Evolutionary conservation across 2,888 invertebrate species (phyloP), one percentile per base, ranked within the genome.

Genomic region (Cephus sareptanus): DNA sequence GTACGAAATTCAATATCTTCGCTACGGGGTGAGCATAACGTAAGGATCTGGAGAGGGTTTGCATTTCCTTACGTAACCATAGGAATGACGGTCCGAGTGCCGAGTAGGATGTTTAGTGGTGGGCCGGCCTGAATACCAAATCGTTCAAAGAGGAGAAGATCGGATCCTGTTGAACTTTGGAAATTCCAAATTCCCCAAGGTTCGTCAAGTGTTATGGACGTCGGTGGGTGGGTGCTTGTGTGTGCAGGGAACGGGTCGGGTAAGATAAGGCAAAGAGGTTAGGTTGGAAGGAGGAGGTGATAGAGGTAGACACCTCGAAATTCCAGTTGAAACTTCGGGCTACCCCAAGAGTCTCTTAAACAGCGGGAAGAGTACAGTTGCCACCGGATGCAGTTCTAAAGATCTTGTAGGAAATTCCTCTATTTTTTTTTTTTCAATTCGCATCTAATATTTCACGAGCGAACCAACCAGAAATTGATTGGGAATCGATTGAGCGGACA

Each of bases 81-180:
- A 34, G 71, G 33, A 31, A 31, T 31, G 71, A 6, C 30, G 31
- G 15, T 23, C 85, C 85, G 87, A 89, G 89, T 87, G 85, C 81
- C 84, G 86, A 85, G 85, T 81, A 86, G 85, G 81, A 86, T 88
- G 85, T 87, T 88, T 83, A 82, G 77, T 79, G 81, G 81, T 82
- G 82, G 83, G 80, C 84, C 87, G 87, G 85, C 84, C 81, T 81
- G 87, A 87, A 87, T 87, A 87, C 85, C 83, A 84, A 87, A 87
- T 87, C 85, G 81, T 84, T 81, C 79, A 56, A 56, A 23, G 71
- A 81, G 79, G 84, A 82, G 85, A 87, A 87, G 86, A 87, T 86
- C 85, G 82, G 79, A 81, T 78, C 79, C 80, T 79, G 83, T 83
- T 85, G 83, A 86, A 83, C 81, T 86, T 84, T 82, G 82, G 85